These are phyloP conservation scores for Peromyscus californicus DNA, from an alignment of 2,113 vertebrate genomes.

Conservation along the genomic window DNA sequence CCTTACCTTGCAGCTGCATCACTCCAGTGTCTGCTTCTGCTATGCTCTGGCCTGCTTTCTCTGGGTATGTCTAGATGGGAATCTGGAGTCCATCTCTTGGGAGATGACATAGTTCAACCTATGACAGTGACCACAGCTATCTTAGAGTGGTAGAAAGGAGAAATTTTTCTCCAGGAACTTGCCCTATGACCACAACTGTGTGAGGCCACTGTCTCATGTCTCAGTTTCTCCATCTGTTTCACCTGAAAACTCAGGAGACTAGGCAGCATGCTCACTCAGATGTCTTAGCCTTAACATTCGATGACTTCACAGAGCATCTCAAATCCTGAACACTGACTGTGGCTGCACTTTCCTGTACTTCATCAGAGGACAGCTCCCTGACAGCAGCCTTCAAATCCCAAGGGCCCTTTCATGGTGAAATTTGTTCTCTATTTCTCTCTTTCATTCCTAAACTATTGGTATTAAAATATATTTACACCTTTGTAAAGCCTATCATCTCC, in stretches of 20 bases:
- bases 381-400: background rate
- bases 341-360: background rate
- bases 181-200: background rate
- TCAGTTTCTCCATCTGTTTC: background rate
- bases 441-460: background rate
- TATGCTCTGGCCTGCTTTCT: background rate
- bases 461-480: background rate
- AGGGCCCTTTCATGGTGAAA: background rate
- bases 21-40: background rate
- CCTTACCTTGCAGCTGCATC: fast-evolving
- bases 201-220: background rate
- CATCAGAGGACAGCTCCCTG: background rate
- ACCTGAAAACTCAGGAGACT: background rate
- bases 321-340: background rate
- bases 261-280: background rate
- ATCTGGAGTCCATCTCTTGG: background rate
- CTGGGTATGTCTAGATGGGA: background rate
- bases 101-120: background rate
- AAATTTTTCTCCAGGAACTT: background rate
- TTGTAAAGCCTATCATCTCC: background rate
- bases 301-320: background rate
- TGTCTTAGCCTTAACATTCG: background rate
- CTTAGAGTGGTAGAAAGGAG: background rate
- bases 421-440: background rate
- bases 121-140: background rate